Conservation (phyloP, 2,113 vertebrate species). For the Crocuta crocuta region DNA sequence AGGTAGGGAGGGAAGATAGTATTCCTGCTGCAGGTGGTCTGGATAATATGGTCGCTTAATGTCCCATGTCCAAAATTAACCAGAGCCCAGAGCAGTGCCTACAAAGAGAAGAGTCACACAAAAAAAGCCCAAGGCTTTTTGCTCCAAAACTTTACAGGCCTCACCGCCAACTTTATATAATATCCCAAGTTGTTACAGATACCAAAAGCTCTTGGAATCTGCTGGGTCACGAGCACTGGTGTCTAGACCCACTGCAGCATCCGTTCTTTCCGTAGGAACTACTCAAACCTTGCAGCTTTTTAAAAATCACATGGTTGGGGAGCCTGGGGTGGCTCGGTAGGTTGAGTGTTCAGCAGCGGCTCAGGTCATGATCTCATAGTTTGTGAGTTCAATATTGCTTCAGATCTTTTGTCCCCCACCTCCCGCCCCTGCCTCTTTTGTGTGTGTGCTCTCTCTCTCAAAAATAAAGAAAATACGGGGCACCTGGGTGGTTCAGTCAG, state of each 20-base stretch:
- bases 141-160: background rate
- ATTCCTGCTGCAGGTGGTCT: background rate
- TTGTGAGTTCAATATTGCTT: background rate
- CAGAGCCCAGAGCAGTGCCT: background rate
- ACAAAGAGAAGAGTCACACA: background rate
- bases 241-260: background rate
- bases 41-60: background rate
- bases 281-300: background rate
- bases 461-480: background rate
- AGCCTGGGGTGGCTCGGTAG: background rate
- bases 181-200: background rate
- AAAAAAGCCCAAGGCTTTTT: background rate
- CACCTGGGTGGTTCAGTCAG: too few species aligned
- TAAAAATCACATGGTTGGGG: background rate
- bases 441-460: background rate
- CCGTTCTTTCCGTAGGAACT: background rate
- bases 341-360: background rate
- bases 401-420: background rate
- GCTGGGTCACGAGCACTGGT: background rate
- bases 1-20: background rate
- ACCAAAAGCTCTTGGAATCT: background rate
- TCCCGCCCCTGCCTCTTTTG: background rate
- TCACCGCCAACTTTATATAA: background rate
- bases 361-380: background rate
- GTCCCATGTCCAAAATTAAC: background rate